A percentile compares a stretch with the other conserved stretches of the same genome.
Evolutionary conservation across 2,888 invertebrate species (phyloP).

Genomic region (Marasmarcha lunaedactyla): DNA sequence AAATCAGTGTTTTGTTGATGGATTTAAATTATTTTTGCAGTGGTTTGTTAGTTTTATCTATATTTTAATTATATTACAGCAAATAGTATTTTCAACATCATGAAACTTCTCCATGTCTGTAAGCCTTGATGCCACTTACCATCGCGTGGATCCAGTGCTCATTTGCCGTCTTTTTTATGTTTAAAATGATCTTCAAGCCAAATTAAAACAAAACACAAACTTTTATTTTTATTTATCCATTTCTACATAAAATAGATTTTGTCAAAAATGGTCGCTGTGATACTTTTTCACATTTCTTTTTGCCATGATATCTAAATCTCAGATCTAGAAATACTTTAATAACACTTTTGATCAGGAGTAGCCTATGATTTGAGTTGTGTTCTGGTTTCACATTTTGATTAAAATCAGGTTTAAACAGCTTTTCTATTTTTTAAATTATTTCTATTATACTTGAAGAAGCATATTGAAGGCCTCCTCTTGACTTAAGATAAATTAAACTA

Average conservation of each 20-base stretch:
- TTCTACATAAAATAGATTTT: background rate
- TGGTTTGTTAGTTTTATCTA: no score
- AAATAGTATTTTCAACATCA: no score
- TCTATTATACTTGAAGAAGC: background rate
- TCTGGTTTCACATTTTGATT: background rate
- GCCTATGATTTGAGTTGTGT: background rate
- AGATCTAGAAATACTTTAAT: slow-evolving; percentile 4
- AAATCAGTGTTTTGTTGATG: no score
- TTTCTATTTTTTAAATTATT: slow-evolving; percentile 2
- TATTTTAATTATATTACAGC: no score
- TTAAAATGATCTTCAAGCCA: no score
- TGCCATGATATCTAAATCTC: slow-evolving; percentile 1
- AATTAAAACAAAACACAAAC: no score
- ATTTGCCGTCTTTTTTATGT: no score
- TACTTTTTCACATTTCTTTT: slow-evolving; percentile 1
- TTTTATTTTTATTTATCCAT: no score
- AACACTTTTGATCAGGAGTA: slow-evolving; percentile 3
- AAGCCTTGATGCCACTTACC: no score
- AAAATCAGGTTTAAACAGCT: background rate
- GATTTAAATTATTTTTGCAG: no score
- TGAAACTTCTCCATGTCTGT: no score
- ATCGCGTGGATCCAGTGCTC: no score
- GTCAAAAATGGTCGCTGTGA: background rate
- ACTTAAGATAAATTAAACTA: background rate
- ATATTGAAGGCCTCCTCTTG: slow-evolving; percentile 2